Base-by-base conservation (phyloP, 2,797 vertebrate genomes). In the Gallirallus australis region DNA sequence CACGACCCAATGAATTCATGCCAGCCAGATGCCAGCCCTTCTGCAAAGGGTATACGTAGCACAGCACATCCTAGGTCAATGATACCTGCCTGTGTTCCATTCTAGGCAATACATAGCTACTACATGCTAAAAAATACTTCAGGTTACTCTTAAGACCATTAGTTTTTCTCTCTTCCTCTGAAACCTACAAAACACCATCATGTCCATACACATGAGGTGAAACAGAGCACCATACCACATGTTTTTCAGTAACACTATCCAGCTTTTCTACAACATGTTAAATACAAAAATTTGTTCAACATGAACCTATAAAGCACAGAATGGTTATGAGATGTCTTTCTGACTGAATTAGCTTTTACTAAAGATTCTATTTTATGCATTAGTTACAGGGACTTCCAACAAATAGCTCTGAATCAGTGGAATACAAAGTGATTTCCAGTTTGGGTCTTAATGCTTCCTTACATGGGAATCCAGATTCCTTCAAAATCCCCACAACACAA, bases 1-100 rank as follows among this genome's bases (percentile, higher is more conserved):
- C 37, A 21, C 19, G n/a, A 21, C 12, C 9, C 0, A 0, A 48
- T 4, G 3, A 35, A 40, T 9, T 28, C 24, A 25, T 1, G 17
- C 17, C 30, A 47, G 15, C 6, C 27, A 52, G 20, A 20, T 19
- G 40, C 1, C 0, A 39, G 31, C 7, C 50, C 39, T 5, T 40
- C 45, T 1, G 1, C 15, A 65, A 70, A 27, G 12, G 18, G 13
- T 19, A 19, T 45, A 47, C 20, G n/a, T 18, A 7, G 18, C 15
- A 56, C 0, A 0, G 70, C n/a, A 21, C 48, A 42, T 6, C 27
- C 37, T 15, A 8, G 17, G 24, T 25, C 59, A 71, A 6, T 6
- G 9, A 21, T 6, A 75, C 2, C 7, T 65, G 53, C 42, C 10
- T 59, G 25, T 31, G 56, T 82, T 24, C 11, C 18, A 18, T 47